A percentile compares a stretch with the other conserved stretches of the same genome.
Evolutionary conservation across 2,888 invertebrate species (phyloP).

Genomic region (Endotricha flammealis): DNA sequence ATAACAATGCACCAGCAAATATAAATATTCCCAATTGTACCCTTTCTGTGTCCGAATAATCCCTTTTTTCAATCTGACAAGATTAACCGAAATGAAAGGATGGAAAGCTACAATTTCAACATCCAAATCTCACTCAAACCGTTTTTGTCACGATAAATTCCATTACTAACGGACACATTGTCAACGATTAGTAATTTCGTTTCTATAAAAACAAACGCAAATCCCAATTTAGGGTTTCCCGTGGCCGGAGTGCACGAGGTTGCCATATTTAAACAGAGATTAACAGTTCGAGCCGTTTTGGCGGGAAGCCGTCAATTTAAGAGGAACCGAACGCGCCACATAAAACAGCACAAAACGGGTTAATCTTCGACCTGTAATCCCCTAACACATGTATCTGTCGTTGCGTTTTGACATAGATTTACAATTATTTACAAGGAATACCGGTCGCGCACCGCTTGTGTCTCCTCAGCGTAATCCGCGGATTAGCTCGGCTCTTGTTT

Average conservation of each 20-base stretch:
- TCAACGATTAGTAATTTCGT: constrained; percentile 18
- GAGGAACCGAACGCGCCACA: constrained; percentile 44
- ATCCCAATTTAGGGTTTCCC: constrained; percentile 55
- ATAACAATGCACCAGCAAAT: constrained; percentile 46
- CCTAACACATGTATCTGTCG: constrained; percentile 73
- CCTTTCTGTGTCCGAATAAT: constrained; percentile 33
- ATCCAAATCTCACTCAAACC: constrained; percentile 20
- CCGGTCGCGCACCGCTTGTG: constrained; percentile 56
- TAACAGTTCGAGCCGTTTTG: constrained; percentile 48
- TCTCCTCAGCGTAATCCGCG: constrained; percentile 62
- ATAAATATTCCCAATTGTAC: constrained; percentile 56
- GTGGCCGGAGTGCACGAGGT: constrained; percentile 39
- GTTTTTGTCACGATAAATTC: constrained; percentile 21
- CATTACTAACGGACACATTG: not conserved
- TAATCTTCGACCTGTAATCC: constrained; percentile 65
- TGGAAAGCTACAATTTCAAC: constrained; percentile 29
- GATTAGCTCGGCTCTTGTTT: constrained; percentile 67
- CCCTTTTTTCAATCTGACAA: constrained; percentile 30
- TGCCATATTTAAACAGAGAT: constrained; percentile 63
- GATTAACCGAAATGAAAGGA: constrained; percentile 34
- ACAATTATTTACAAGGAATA: constrained; percentile 74
- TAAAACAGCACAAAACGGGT: constrained; percentile 72
- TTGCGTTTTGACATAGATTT: constrained; percentile 77
- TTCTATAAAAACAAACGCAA: constrained; percentile 44
- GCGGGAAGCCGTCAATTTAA: constrained; percentile 62